phyloP scores from a whole-genome alignment of 2,113 vertebrate genomes.

The Panthera leo region DNA sequence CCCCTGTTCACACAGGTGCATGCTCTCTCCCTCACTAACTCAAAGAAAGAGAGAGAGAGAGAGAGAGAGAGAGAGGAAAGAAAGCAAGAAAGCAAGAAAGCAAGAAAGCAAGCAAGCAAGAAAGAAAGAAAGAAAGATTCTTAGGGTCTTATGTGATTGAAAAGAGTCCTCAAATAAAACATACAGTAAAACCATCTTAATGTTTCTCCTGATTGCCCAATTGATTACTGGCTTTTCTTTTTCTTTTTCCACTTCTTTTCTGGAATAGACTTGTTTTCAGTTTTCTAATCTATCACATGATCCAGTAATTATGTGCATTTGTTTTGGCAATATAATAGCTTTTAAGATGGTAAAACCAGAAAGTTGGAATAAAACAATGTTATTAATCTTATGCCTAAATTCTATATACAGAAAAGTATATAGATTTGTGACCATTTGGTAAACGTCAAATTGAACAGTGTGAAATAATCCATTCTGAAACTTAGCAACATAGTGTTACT shows the following conservation, averaged over 20 bases:
- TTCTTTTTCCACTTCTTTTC: not conserved
- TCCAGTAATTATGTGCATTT: not conserved
- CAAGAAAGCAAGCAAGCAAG: not conserved
- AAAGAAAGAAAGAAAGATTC: not conserved
- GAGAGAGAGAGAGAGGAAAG: too few relatives aligned
- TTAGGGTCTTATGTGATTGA: not conserved
- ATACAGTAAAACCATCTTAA: not conserved
- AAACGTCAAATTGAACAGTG: constrained; percentile 25
- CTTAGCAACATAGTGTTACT: constrained; percentile 45
- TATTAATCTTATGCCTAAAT: not conserved
- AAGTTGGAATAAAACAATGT: not conserved
- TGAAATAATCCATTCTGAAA: constrained; percentile 40
- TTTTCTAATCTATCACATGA: not conserved
- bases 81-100: too few relatives aligned
- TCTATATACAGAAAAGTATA: not conserved
- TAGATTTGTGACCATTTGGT: not conserved
- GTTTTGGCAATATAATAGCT: not conserved
- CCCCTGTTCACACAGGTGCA: too few relatives aligned
- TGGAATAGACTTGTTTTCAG: not conserved
- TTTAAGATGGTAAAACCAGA: not conserved
- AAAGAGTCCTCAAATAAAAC: constrained; percentile 26
- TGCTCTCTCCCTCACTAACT: too few relatives aligned
- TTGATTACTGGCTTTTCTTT: not conserved
- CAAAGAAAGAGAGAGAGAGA: too few relatives aligned
- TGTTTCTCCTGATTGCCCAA: not conserved